Percentiles rank a stretch among this genome's conserved stretches.
Evolutionary conservation across 2,113 vertebrate species (phyloP).

Genomic region (Paradoxurus hermaphroditus): DNA sequence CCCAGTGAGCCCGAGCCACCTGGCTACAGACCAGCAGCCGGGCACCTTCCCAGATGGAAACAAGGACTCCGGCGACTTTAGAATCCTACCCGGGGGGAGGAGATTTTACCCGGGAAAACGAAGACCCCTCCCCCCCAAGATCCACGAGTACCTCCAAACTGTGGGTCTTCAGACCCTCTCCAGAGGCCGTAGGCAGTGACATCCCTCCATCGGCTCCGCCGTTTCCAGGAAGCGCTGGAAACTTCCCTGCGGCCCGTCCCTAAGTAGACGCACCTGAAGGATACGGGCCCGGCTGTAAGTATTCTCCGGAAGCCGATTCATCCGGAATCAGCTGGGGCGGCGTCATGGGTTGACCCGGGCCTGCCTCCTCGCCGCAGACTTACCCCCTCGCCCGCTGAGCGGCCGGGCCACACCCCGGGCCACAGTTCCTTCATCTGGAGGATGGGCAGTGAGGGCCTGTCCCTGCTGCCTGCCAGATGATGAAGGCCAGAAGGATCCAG

Average conservation of each 20-base stretch:
- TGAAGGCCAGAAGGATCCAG: neutral
- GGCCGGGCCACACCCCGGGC: neutral
- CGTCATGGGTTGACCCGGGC: neutral
- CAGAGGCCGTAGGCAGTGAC: too few species aligned
- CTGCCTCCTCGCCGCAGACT: neutral
- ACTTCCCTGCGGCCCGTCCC: neutral
- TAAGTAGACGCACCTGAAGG: neutral
- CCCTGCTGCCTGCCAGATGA: neutral
- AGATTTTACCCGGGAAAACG: neutral
- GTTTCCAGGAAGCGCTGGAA: too few species aligned
- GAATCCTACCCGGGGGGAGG: too few species aligned
- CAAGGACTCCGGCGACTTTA: neutral
- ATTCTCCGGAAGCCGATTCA: neutral
- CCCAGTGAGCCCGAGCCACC: neutral
- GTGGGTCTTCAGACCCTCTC: too few species aligned
- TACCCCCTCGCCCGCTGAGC: neutral
- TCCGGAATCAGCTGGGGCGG: neutral
- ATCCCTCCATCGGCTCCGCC: too few species aligned
- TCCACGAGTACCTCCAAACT: too few species aligned
- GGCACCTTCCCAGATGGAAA: neutral
- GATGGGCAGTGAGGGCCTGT: neutral
- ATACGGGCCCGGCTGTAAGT: too few species aligned
- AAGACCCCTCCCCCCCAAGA: neutral
- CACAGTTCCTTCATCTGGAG: neutral
- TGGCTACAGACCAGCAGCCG: fast-evolving